Conservation (phyloP, 1,140 invertebrate genomes). For the Tetramorium alpestre region DNA sequence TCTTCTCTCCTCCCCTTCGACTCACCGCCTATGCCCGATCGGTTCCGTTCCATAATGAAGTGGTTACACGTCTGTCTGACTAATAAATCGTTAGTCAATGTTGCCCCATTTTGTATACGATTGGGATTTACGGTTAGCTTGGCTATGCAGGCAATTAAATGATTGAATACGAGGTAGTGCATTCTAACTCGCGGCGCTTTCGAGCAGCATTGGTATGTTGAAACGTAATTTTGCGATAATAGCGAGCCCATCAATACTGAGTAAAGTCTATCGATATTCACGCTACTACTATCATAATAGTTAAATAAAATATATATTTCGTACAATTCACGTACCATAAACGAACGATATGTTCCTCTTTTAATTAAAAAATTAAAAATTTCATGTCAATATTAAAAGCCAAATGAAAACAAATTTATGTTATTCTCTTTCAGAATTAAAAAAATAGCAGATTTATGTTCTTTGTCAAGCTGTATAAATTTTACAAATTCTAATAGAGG, state of each 20-base stretch:
- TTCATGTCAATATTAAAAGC: neutral
- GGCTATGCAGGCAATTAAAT: conserved; percentile 53
- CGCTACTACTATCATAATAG: neutral
- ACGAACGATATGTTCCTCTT: neutral
- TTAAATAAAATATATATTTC: conserved; percentile 11
- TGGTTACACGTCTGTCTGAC: conserved; percentile 61
- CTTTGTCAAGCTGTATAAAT: neutral
- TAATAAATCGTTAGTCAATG: conserved; percentile 69
- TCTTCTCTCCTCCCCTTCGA: neutral
- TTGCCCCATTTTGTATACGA: conserved; percentile 64
- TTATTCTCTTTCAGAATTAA: neutral
- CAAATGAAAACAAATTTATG: neutral
- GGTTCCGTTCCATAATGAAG: conserved; percentile 61
- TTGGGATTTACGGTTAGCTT: conserved; percentile 62
- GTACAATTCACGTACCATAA: neutral
- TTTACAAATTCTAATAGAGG: neutral
- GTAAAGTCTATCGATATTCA: neutral
- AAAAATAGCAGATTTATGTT: conserved; percentile 15
- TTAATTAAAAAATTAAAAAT: neutral
- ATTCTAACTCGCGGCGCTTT: conserved; percentile 53
- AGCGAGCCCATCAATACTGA: conserved; percentile 1
- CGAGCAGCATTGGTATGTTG: conserved; percentile 20
- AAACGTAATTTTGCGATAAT: conserved; percentile 49
- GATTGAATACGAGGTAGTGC: conserved; percentile 57
- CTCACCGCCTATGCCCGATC: neutral